Evolutionary conservation across 2,797 vertebrate genomes (phyloP).

Genomic region (Coracias cyanogaster): DNA sequence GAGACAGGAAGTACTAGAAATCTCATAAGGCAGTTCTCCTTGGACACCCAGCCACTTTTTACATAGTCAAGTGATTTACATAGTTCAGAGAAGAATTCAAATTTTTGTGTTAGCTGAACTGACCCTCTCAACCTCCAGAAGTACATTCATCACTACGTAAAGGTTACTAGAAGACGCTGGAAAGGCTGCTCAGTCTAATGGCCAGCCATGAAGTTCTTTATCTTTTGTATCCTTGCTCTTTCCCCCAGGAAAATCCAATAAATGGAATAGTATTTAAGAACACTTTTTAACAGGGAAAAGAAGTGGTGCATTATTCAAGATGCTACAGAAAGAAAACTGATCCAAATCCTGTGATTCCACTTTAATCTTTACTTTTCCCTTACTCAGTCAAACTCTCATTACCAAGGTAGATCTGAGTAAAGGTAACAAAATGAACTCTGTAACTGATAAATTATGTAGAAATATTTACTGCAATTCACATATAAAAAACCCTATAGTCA

Average conservation of each 20-base stretch:
- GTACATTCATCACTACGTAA: slow-evolving; percentile 12
- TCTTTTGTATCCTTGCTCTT: neutral
- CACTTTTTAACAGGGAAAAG: neutral
- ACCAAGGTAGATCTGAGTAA: neutral
- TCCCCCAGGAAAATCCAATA: neutral
- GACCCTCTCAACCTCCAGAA: neutral
- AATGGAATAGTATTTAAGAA: neutral
- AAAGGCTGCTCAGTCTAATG: neutral
- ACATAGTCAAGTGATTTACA: neutral
- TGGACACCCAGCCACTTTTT: neutral
- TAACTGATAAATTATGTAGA: neutral
- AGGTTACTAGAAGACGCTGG: neutral
- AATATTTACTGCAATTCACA: neutral
- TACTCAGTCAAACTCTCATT: neutral
- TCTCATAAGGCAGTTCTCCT: neutral
- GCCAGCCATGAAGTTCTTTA: neutral
- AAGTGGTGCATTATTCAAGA: neutral
- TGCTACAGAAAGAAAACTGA: neutral
- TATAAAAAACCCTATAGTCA: neutral
- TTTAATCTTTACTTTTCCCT: neutral
- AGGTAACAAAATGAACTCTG: neutral
- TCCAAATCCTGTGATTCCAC: neutral
- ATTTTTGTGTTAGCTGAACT: neutral
- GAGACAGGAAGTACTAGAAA: slow-evolving; percentile 31
- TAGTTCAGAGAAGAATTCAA: slow-evolving; percentile 18